phyloP scores from a whole-genome alignment of 1,140 invertebrate genomes.

The Drosophila kepulauana region DNA sequence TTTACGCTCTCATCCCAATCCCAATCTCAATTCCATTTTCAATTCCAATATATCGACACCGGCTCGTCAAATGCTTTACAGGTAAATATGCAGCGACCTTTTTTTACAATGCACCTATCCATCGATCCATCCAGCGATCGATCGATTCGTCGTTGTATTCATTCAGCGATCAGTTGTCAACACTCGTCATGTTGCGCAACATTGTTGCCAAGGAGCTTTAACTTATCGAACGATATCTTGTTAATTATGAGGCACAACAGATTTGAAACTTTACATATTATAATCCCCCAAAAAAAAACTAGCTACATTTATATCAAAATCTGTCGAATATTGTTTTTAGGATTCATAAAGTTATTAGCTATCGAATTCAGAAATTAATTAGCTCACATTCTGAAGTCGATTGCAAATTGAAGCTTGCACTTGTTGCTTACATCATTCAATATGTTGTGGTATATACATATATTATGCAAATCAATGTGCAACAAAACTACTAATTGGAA shows the following conservation, averaged over 20 bases:
- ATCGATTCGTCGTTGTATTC: not conserved
- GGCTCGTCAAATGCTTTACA: slow-evolving; percentile 24
- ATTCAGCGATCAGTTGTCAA: slow-evolving; percentile 26
- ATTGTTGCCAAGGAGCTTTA: slow-evolving; percentile 21
- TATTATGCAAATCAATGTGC: slow-evolving; percentile 11
- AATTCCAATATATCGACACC: not conserved
- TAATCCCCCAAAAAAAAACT: no score
- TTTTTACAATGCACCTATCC: slow-evolving; percentile 28
- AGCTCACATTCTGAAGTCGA: no score
- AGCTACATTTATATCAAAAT: no score
- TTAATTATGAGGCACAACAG: slow-evolving; percentile 12
- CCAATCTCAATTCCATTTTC: not conserved
- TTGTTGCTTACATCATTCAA: not conserved
- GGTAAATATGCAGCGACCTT: slow-evolving; percentile 28
- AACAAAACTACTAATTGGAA: slow-evolving; percentile 6
- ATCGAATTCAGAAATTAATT: no score
- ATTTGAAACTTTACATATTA: no score
- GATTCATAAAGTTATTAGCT: no score
- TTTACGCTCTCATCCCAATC: slow-evolving; percentile 7
- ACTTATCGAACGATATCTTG: not conserved
- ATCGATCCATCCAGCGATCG: slow-evolving; percentile 2
- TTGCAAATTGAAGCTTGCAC: not conserved
- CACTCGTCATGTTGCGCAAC: slow-evolving; percentile 33
- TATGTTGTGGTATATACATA: not conserved
- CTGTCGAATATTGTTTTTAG: no score